A percentile compares a stretch with the other conserved stretches of the same genome.
Conservation (phyloP, 2,888 invertebrate genomes). For the Tetramorium bicarinatum region DNA sequence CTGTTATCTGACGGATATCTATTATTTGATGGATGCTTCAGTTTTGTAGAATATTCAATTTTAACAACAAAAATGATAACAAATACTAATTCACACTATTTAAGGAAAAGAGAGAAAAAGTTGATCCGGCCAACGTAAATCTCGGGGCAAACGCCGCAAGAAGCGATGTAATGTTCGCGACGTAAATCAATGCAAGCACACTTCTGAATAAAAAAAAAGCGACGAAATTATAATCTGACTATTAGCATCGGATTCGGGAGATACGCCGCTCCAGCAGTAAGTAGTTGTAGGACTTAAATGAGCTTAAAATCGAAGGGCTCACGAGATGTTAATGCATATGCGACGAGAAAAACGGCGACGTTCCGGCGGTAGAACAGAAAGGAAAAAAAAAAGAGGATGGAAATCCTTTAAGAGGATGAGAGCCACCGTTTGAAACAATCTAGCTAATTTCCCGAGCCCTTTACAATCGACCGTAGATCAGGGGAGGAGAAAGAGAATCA, state of each 20-base stretch:
- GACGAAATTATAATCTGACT: conserved; percentile 26
- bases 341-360: conserved; percentile 32
- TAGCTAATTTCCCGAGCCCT: conserved; percentile 79
- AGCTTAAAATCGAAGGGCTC: conserved; percentile 1
- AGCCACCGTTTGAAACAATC: conserved; percentile 79
- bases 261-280: conserved; percentile 5
- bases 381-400: background rate
- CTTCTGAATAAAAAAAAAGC: background rate
- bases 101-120: background rate
- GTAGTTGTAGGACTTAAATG: background rate
- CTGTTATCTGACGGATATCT: background rate
- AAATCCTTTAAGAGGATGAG: conserved; percentile 78
- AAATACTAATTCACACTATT: background rate
- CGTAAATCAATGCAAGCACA: background rate
- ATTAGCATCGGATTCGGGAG: background rate
- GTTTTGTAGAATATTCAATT: background rate
- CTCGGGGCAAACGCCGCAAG: background rate
- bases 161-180: background rate
- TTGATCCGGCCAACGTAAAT: background rate
- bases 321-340: conserved; percentile 27
- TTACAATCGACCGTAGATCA: conserved; percentile 70
- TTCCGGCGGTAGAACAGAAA: background rate
- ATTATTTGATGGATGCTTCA: background rate
- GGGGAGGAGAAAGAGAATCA: conserved; percentile 51
- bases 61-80: too few relatives aligned